Evolutionary conservation across 2,113 vertebrate genomes (phyloP), one percentile per base, ranked within the genome.

Genomic region (Athene noctua): DNA sequence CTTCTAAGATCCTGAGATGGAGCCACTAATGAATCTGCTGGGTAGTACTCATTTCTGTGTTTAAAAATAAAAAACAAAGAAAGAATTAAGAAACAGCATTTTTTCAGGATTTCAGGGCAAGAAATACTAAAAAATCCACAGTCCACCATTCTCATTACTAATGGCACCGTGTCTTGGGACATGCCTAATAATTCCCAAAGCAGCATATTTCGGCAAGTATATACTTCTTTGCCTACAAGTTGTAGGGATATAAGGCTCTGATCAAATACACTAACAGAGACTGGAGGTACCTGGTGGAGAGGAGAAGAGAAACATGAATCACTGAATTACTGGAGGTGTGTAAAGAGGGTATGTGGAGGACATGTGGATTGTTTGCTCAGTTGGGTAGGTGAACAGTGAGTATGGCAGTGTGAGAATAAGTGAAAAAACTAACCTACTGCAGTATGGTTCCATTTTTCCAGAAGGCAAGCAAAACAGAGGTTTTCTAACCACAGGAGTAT

Each of bases 41-140:
- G 98, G 96, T 99, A 99, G 94, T 99, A 99, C 96, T 99, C 99
- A 42, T 99, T 99, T 96, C 99, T 99, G 58, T 21, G 21, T 73
- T 30, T 15, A 65, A 13, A 52, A 66, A 20, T 63, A 13, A 25
- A 16, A 46, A 14, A 75, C 32, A 25, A 19, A 11, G 29, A 75
- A 81, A 15, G 1, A 67, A 73, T 62, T 58, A 65, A 82, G n/a
- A 15, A 88, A 34, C 21, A 66, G 29, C 11, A 34, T 80, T 73
- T 93, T 93, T 66, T 54, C n/a, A 86, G 62, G 27, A 14, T 86
- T 77, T 81, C 51, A 77, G 36, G 34, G 42, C 6, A 77, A 86
- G 52, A 77, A 55, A 14, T 73, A 71, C 15, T 59, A 11, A 57
- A 89, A 79, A 29, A 13, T 38, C 17, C 44, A 54, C 32, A 65